Conservation (phyloP, 2,888 invertebrate species). For the Mechanitis mazaeus region DNA sequence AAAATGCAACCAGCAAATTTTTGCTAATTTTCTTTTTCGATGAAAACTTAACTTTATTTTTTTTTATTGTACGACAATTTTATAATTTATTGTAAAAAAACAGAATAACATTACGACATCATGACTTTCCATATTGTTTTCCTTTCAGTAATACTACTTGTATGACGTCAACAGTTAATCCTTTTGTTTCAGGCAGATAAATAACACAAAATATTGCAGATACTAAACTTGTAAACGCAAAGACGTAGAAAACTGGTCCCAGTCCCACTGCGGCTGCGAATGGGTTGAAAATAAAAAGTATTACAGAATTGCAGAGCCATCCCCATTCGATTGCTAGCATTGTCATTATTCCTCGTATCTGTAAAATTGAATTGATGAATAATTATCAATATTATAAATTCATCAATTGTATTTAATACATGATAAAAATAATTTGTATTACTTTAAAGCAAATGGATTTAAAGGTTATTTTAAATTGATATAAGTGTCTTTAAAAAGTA, state of each 20-base stretch:
- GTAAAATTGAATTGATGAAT: constrained; percentile 27
- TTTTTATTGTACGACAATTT: too few species aligned
- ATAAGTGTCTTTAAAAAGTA: too few species aligned
- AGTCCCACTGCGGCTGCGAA: constrained; percentile 40
- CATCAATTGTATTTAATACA: background rate
- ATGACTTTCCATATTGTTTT: constrained; percentile 1
- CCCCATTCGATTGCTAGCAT: constrained; percentile 50
- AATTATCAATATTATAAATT: background rate
- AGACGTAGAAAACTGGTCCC: constrained; percentile 49
- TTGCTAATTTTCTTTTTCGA: too few species aligned
- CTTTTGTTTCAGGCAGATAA: constrained; percentile 51
- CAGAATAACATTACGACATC: too few species aligned
- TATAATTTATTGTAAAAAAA: too few species aligned
- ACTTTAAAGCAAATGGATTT: too few species aligned
- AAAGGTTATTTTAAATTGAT: too few species aligned
- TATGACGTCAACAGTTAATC: constrained; percentile 47
- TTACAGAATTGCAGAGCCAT: constrained; percentile 46
- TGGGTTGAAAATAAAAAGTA: constrained; percentile 48
- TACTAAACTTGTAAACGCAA: constrained; percentile 38
- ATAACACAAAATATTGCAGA: constrained; percentile 37
- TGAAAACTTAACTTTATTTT: too few species aligned
- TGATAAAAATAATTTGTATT: background rate
- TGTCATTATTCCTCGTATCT: constrained; percentile 48
- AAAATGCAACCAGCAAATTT: too few species aligned
- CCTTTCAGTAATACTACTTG: constrained; percentile 39